Evolutionary conservation across 2,888 invertebrate genomes (phyloP), one percentile per base, ranked within the genome.

Genomic region (Anaspis maculata): DNA sequence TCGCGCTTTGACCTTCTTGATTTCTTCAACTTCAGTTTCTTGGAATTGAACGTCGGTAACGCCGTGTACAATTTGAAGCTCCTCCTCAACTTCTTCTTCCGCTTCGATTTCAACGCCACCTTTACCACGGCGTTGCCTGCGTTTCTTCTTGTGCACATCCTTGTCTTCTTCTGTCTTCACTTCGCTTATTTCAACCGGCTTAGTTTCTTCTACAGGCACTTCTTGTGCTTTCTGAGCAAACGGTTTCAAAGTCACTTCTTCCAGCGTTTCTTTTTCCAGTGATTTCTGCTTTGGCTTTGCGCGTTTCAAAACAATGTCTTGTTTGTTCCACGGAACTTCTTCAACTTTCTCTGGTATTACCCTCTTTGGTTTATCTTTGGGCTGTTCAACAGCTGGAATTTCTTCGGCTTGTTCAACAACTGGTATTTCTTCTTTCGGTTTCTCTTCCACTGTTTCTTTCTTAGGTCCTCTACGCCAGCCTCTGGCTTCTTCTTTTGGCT

Each of bases 321-420:
- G 77, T 51, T 81, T 73, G 6, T 73, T 80, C 76, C 74, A 74
- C 9, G 73, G 70, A 40, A 46, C 12, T 6, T 6, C 19, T 19
- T 19, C 19, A 33, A 7, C n/a, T 28, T 24, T 29, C 13, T 41
- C 30, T 41, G 37, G 24, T 27, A 16, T 13, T 26, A 32, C 28
- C 14, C 29, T 16, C 21, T 36, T 27, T 16, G 32, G 24, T 27
- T 3, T 14, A 10, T 13, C 27, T 25, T 34, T 25, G 2, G 15
- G 1, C 9, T 5, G 19, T 9, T 19, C 9, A 19, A 19, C 5
- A 6, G 9, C 19, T 19, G 19, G 9, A 27, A 10, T 12, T 25
- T 34, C 30, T 25, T 34, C 30, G 2, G 15, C 1, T 19, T 5
- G 19, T 9, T 19, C 9, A 19, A 19, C 5, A 6, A 19, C 19